Conservation (phyloP, 1,140 invertebrate species). For the Holotrichia oblita region DNA sequence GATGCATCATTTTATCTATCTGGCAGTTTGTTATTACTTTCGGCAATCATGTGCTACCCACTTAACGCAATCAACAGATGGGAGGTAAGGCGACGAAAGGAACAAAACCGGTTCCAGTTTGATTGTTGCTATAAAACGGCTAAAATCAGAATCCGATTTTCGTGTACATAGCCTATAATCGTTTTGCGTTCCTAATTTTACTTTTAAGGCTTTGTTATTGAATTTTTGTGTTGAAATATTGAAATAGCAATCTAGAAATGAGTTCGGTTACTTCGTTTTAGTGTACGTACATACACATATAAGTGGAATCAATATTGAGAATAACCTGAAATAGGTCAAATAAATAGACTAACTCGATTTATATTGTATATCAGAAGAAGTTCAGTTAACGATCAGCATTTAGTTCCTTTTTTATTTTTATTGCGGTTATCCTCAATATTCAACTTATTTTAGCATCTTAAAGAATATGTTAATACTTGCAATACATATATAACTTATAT, state of each 20-base stretch:
- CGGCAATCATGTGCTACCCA: conserved; percentile 89
- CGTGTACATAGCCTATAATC: conserved; percentile 1
- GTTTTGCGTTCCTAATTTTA: conserved; percentile 21
- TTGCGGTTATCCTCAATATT: too few species aligned
- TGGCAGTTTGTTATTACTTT: conserved; percentile 84
- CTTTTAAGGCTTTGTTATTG: conserved; percentile 1
- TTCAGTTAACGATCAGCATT: too few species aligned
- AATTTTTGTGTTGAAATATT: neutral
- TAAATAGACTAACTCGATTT: too few species aligned
- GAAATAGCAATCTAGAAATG: neutral
- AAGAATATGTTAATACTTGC: too few species aligned
- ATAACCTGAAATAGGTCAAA: too few species aligned
- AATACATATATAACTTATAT: too few species aligned
- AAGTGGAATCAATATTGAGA: too few species aligned
- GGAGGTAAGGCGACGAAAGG: conserved; percentile 66
- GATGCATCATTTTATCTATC: conserved; percentile 91
- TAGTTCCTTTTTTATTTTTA: too few species aligned
- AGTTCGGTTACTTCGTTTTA: neutral
- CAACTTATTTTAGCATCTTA: too few species aligned
- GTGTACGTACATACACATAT: neutral
- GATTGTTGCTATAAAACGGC: neutral
- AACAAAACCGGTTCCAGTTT: conserved; percentile 4
- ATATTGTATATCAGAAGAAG: too few species aligned
- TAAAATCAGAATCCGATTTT: neutral
- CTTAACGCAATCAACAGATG: conserved; percentile 80